phyloP scores from a whole-genome alignment of 2,113 vertebrate genomes.

The Pitta sordida region DNA sequence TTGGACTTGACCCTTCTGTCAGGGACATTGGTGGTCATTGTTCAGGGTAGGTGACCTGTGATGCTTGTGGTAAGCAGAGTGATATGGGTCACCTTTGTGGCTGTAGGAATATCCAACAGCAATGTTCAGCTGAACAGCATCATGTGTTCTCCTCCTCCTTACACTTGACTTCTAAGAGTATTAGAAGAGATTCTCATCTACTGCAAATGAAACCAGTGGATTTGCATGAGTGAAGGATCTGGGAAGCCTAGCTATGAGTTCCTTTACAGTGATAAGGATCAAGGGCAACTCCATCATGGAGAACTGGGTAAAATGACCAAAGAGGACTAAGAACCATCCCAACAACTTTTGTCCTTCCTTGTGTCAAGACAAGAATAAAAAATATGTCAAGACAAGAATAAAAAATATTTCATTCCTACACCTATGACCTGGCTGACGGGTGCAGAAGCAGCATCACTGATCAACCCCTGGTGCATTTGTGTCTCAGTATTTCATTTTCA shows the following conservation, averaged over 20 bases:
- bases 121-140: background rate
- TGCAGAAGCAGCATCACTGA: background rate
- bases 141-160: slow-evolving; percentile 15
- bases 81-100: rapidly evolving
- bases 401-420: background rate
- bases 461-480: background rate
- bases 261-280: background rate
- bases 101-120: background rate
- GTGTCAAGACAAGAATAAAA: background rate
- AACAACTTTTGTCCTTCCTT: background rate
- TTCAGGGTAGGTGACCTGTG: background rate
- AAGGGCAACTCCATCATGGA: background rate
- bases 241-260: background rate
- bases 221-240: background rate
- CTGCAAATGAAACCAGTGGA: background rate
- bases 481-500: slow-evolving; percentile 18
- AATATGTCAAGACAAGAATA: background rate
- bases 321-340: background rate
- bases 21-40: background rate
- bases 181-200: background rate
- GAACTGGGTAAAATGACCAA: background rate
- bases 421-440: background rate
- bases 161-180: background rate
- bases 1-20: background rate
- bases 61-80: background rate